These are phyloP conservation scores for Hemithea aestivaria DNA, from an alignment of 2,888 invertebrate genomes.

Conservation along the genomic window DNA sequence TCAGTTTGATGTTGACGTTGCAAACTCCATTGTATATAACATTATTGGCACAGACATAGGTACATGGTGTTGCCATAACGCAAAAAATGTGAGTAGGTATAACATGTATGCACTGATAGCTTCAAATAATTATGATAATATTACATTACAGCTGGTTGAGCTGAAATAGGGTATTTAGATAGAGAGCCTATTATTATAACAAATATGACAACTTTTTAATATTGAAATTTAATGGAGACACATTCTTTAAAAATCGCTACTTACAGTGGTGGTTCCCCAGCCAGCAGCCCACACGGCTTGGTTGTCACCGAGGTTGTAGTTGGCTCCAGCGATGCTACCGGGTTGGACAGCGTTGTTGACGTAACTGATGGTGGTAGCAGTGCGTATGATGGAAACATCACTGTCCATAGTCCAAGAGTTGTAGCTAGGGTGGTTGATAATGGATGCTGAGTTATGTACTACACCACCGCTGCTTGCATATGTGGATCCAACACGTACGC, in stretches of 20 bases:
- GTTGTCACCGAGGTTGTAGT: conserved; percentile 41
- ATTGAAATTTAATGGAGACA: too few species aligned
- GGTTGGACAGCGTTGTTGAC: conserved; percentile 33
- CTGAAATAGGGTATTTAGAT: too few species aligned
- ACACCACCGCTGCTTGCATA: conserved; percentile 41
- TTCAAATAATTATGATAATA: too few species aligned
- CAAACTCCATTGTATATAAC: too few species aligned
- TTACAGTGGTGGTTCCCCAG: conserved; percentile 54
- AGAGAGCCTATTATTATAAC: too few species aligned
- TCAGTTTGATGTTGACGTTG: too few species aligned
- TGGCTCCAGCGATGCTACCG: conserved; percentile 38
- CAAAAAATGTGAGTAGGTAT: too few species aligned
- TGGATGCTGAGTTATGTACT: conserved; percentile 24
- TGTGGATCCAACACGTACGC: conserved; percentile 39
- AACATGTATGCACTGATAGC: too few species aligned
- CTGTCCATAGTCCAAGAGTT: conserved; percentile 30
- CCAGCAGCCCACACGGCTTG: conserved; percentile 54
- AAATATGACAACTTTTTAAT: too few species aligned
- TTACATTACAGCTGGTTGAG: too few species aligned
- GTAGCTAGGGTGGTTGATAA: conserved; percentile 46
- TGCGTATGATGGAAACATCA: conserved; percentile 52
- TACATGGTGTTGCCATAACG: too few species aligned
- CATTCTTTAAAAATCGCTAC: conserved; percentile 12
- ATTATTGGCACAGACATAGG: too few species aligned
- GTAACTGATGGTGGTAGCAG: conserved; percentile 31